phyloP scores from a whole-genome alignment of 2,113 vertebrate genomes.

The Sapayoa aenigma region DNA sequence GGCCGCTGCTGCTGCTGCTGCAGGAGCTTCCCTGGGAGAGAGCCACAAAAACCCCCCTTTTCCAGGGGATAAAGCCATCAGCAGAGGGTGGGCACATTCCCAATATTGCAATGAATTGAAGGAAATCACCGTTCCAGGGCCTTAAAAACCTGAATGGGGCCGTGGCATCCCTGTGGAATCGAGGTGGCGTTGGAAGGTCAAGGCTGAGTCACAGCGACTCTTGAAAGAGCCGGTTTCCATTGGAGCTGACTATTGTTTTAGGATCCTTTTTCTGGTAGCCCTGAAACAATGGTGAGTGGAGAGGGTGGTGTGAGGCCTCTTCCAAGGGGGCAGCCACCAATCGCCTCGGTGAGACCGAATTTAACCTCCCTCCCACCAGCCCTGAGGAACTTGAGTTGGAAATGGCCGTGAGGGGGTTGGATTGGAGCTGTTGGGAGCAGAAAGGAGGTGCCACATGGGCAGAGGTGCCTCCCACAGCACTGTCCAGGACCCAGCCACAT shows the following conservation, averaged over 20 bases:
- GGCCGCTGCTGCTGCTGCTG: rapidly evolving
- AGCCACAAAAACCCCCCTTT: background rate
- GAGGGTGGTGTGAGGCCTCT: background rate
- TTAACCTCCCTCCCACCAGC: background rate
- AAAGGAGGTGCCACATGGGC: background rate
- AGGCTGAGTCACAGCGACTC: background rate
- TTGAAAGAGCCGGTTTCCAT: background rate
- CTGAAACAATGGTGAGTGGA: background rate
- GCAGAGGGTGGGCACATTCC: background rate
- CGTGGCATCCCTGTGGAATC: background rate
- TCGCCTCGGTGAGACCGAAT: background rate
- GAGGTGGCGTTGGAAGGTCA: background rate
- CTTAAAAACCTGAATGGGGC: background rate
- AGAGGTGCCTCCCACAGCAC: background rate
- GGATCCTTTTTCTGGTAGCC: background rate
- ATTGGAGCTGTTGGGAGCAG: background rate
- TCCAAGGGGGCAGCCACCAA: background rate
- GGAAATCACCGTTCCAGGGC: background rate
- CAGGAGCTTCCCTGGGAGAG: background rate
- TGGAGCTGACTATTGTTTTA: background rate
- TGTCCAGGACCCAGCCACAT: background rate
- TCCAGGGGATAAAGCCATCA: background rate
- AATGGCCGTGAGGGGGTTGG: rapidly evolving
- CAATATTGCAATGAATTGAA: background rate
- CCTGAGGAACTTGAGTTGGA: background rate